phyloP scores from a whole-genome alignment of 2,797 vertebrate species.

The Delichon dasypus region DNA sequence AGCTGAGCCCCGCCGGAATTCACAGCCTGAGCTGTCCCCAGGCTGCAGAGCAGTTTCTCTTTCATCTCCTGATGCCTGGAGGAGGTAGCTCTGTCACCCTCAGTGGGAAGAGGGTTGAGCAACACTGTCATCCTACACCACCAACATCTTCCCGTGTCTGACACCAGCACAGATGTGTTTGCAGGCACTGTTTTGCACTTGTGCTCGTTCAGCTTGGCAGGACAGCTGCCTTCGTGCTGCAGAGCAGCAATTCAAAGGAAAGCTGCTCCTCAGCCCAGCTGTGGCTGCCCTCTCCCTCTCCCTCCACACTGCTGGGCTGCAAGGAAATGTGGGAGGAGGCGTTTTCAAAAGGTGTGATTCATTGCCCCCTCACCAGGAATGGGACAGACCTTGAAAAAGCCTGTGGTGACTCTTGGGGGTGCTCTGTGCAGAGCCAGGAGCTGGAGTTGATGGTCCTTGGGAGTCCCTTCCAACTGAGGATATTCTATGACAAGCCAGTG shows the following conservation, averaged over 20 bases:
- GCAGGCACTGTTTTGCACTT: conserved; percentile 11
- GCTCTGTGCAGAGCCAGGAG: not conserved
- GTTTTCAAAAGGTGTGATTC: not conserved
- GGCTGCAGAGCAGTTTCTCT: not conserved
- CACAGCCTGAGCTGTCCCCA: not conserved
- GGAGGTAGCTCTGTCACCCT: not conserved
- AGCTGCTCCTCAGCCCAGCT: conserved; percentile 35
- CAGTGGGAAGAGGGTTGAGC: not conserved
- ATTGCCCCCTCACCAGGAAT: not conserved
- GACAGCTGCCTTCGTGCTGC: conserved; percentile 8
- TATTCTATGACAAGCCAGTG: no score
- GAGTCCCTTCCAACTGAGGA: not conserved
- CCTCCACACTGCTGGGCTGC: not conserved
- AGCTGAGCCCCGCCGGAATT: not conserved
- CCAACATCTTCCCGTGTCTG: not conserved
- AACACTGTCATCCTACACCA: not conserved
- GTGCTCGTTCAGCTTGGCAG: not conserved
- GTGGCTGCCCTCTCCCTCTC: not conserved
- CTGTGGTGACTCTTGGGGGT: not conserved
- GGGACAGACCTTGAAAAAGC: not conserved
- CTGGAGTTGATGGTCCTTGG: not conserved
- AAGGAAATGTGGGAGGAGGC: not conserved
- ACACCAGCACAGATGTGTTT: conserved; percentile 42
- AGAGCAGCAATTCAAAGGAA: not conserved
- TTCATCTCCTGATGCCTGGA: not conserved